Percentiles rank a stretch among this genome's conserved stretches.
Evolutionary conservation across 1,140 invertebrate species (phyloP).

Genomic region (Drosophila suzukii): DNA sequence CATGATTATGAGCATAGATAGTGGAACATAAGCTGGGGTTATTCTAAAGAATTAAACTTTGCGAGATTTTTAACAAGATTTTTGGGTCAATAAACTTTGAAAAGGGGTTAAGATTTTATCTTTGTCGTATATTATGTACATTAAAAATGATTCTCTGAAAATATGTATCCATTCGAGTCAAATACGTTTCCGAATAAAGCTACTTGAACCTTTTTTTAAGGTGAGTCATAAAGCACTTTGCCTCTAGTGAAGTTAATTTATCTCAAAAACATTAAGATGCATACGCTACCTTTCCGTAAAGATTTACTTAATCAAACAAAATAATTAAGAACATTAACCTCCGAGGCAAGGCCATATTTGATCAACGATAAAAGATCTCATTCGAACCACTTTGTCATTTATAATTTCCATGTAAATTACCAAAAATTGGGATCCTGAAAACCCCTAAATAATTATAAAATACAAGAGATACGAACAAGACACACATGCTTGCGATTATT

Average conservation of each 20-base stretch:
- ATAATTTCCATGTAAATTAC: constrained; percentile 42
- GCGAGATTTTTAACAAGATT: neutral
- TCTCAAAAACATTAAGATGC: neutral
- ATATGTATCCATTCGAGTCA: neutral
- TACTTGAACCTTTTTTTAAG: neutral
- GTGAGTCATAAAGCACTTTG: no score
- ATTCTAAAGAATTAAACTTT: constrained; percentile 6
- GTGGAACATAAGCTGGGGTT: constrained; percentile 23
- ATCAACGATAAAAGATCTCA: constrained; percentile 14
- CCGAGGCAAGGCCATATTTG: constrained; percentile 14
- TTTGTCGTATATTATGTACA: neutral
- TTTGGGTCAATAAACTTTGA: neutral
- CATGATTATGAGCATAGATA: constrained; percentile 40
- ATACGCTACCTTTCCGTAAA: neutral
- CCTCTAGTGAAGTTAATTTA: no score
- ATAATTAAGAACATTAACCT: constrained; percentile 19
- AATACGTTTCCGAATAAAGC: neutral
- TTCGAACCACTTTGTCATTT: constrained; percentile 55
- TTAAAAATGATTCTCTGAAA: neutral
- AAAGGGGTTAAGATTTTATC: neutral
- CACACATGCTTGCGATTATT: constrained; percentile 34
- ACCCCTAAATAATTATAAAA: constrained; percentile 29
- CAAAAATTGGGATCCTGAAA: constrained; percentile 15
- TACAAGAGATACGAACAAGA: constrained; percentile 26
- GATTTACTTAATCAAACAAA: constrained; percentile 9